Base-by-base conservation (phyloP, 1,140 invertebrate species). In the Pseudomyrmex sp. region DNA sequence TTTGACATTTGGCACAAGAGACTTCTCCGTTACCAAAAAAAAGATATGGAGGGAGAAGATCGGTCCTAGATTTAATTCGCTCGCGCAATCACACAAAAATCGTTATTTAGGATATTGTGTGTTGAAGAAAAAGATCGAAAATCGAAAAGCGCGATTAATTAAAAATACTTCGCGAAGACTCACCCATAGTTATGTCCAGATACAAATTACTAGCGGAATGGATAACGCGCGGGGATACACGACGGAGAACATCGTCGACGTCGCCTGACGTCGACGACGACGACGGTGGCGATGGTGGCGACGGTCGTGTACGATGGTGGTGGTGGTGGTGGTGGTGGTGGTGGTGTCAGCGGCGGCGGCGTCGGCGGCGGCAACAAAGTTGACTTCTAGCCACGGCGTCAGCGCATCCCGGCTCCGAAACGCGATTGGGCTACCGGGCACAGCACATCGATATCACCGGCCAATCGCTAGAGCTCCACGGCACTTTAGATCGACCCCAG, bases 181-280 rank as follows among this genome's bases (percentile, higher is more conserved):
- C 93, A 94, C 93, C 94, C 94, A 94, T 94, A 94, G 94, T 94
- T 92, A 93, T 93, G 93, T 93, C 93, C 93, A 93, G 93, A 94
- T 92, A 91, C 85, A 84, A 84, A 84, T 82, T 90, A 91, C 82
- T 87, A 89, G 91, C 91, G 92, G 91, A 91, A 88, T 90, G 93
- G 92, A 92, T 93, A 59, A 82, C 70, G 88, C 91, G 92, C 91
- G 91, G 91, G 35, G 89, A 88, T 90, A 92, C 93, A 91, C 93
- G 93, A 92, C 93, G 93, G 92, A 92, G 92, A 92, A 93, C 92
- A 92, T 93, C 93, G 92, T 93, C 90, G 90, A 91, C 90, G 91
- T 91, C 73, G 88, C 76, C 76, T 88, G 82, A 83, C 88, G 85
- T 84, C 77, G 86, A 83, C 65, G 84, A 48, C 56, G 62, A n/a